phyloP scores from a whole-genome alignment of 2,888 invertebrate species.

The Cosmorhoe ocellata region DNA sequence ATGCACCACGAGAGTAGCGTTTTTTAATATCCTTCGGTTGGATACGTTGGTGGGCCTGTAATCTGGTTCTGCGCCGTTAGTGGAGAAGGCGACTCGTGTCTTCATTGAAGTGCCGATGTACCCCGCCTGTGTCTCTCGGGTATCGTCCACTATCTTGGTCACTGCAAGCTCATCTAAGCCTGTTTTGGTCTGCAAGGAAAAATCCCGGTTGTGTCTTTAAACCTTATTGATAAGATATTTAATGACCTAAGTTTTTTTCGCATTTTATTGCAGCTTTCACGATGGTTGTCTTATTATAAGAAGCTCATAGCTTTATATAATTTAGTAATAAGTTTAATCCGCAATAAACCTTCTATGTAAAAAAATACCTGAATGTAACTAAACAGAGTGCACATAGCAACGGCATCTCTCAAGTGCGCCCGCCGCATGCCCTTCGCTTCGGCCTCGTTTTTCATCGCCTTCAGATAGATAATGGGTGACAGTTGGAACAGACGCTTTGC shows the following conservation, averaged over 20 bases:
- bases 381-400: constrained; percentile 94
- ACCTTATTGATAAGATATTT: too few species aligned
- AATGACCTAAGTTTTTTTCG: too few species aligned
- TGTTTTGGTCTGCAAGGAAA: constrained; percentile 58
- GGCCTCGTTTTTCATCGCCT: constrained; percentile 92
- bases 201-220: background rate
- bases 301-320: background rate
- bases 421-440: constrained; percentile 92
- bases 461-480: constrained; percentile 92
- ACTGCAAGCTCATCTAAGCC: constrained; percentile 88
- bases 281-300: too few species aligned
- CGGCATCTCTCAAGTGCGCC: constrained; percentile 94
- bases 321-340: too few species aligned
- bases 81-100: constrained; percentile 93
- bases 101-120: constrained; percentile 90
- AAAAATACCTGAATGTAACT: constrained; percentile 68
- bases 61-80: constrained; percentile 94
- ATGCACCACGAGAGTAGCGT: constrained; percentile 93
- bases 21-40: constrained; percentile 85
- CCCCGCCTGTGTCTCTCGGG: constrained; percentile 87
- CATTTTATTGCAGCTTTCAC: background rate
- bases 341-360: too few species aligned
- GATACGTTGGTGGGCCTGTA: constrained; percentile 88
- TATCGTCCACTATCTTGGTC: constrained; percentile 86
- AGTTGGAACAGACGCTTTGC: constrained; percentile 83